These are phyloP conservation scores for Zaprionus vittiger DNA, from an alignment of 1,140 invertebrate genomes.

Conservation along the genomic window DNA sequence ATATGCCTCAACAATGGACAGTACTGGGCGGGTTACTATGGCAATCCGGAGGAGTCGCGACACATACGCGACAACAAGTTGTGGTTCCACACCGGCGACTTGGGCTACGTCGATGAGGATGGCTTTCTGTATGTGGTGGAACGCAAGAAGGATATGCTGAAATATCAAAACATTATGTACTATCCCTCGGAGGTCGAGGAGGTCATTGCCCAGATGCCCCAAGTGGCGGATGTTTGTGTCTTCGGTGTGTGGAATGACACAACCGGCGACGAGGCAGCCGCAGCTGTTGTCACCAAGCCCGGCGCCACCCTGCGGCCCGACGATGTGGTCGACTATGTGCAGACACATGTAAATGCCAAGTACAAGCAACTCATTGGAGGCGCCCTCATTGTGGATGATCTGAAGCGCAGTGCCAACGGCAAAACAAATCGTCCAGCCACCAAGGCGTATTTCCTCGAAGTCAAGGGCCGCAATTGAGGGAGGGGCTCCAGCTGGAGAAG, in stretches of 20 bases:
- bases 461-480: slow-evolving; percentile 11
- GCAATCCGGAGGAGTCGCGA: slow-evolving; percentile 85
- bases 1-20: slow-evolving; percentile 67
- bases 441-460: slow-evolving; percentile 21
- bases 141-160: slow-evolving; percentile 90
- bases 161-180: slow-evolving; percentile 85
- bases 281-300: slow-evolving; percentile 30
- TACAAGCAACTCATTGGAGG: slow-evolving; percentile 86
- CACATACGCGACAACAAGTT: slow-evolving; percentile 86
- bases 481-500: no score
- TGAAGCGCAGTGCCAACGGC: slow-evolving; percentile 20
- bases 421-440: slow-evolving; percentile 28
- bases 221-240: slow-evolving; percentile 53
- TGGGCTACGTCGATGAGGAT: slow-evolving; percentile 88
- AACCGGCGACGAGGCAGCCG: slow-evolving; percentile 46
- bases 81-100: slow-evolving; percentile 90
- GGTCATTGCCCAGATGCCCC: slow-evolving; percentile 35
- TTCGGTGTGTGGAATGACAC: slow-evolving; percentile 47
- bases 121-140: slow-evolving; percentile 88
- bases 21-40: slow-evolving; percentile 82
- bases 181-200: slow-evolving; percentile 54
- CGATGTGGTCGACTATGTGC: slow-evolving; percentile 48
- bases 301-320: slow-evolving; percentile 25
- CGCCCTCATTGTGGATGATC: slow-evolving; percentile 85
- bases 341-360: slow-evolving; percentile 72